Percentiles rank a stretch among this genome's conserved stretches.
These are phyloP conservation scores for Nebria salina DNA, from an alignment of 2,888 invertebrate genomes.

Conservation along the genomic window DNA sequence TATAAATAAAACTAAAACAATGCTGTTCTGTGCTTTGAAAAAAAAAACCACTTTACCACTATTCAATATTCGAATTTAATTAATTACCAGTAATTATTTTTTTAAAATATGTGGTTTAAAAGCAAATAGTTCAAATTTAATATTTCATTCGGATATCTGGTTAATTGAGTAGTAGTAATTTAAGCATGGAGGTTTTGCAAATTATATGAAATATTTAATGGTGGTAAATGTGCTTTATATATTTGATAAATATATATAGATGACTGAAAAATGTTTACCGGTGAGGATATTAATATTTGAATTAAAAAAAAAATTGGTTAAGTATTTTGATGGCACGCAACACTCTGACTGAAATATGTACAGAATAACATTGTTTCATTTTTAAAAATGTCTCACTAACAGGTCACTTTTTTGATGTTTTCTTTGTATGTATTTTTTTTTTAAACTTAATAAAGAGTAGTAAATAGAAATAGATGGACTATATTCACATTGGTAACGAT, in stretches of 20 bases:
- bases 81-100: too few species aligned
- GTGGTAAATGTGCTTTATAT: background rate
- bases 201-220: background rate
- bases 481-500: conserved; percentile 35
- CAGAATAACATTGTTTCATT: conserved; percentile 25
- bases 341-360: background rate
- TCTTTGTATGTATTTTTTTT: conserved; percentile 13
- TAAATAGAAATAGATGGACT: conserved; percentile 11
- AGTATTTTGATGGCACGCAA: conserved; percentile 10
- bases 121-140: too few species aligned
- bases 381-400: conserved; percentile 35
- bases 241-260: conserved; percentile 14
- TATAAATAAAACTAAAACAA: background rate
- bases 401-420: conserved; percentile 29
- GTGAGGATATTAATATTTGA: background rate
- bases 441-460: conserved; percentile 17
- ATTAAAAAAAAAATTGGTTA: background rate
- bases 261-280: background rate
- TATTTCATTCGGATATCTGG: too few species aligned
- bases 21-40: conserved; percentile 23
- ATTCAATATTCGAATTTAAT: background rate
- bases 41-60: background rate
- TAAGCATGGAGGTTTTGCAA: too few species aligned
- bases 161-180: too few species aligned
- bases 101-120: too few species aligned